These are phyloP conservation scores for Etheostoma nigrum DNA, from an alignment of 2,797 vertebrate genomes.

Conservation along the genomic window DNA sequence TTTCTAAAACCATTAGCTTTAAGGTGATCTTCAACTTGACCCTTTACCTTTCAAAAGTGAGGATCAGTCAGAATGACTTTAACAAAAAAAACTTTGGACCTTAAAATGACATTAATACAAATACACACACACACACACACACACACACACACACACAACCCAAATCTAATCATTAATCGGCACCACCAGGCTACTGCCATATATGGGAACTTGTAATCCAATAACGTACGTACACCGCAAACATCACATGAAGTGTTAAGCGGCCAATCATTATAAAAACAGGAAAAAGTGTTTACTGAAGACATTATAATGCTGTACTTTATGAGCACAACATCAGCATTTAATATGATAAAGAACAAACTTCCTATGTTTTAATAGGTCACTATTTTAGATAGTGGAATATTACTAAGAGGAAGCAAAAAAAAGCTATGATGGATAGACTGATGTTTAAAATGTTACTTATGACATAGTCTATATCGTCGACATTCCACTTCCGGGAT, in stretches of 20 bases:
- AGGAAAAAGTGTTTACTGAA: slow-evolving; percentile 1
- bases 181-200: background rate
- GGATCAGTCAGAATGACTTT: background rate
- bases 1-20: slow-evolving; percentile 7
- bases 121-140: background rate
- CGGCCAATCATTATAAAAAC: background rate
- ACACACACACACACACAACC: background rate
- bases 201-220: slow-evolving; percentile 2
- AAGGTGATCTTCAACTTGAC: slow-evolving; percentile 6
- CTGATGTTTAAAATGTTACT: background rate
- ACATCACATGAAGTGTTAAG: slow-evolving; percentile 8
- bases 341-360: background rate
- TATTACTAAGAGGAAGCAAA: background rate
- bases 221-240: background rate
- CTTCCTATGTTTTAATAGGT: background rate
- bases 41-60: background rate
- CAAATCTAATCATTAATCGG: slow-evolving; percentile 5
- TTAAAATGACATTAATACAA: background rate
- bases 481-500: no score
- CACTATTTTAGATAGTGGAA: background rate
- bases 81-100: background rate
- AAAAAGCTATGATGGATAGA: background rate
- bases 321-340: background rate
- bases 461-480: no score
- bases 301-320: background rate